Evolutionary conservation across 1,140 invertebrate species (phyloP), one percentile per base, ranked within the genome.

Genomic region (Orius insidiosus): DNA sequence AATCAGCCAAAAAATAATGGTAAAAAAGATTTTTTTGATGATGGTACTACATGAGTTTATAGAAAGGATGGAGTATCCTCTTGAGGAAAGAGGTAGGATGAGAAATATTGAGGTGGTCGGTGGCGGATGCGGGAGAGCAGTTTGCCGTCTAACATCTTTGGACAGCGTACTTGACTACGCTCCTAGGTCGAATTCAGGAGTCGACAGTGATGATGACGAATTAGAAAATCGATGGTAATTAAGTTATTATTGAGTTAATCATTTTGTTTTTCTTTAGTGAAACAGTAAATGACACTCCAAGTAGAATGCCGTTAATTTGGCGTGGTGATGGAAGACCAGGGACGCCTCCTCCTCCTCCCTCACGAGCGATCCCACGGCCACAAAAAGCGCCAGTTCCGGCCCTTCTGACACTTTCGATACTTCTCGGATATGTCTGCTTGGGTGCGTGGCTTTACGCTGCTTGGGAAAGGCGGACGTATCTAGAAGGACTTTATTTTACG

Each of bases 401-500:
- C n/a, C 67, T 69, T 15, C 61, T 84, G 32, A 79, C 85, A 1
- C 55, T 85, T 9, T 61, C 75, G 14, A 68, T 85, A 24, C 69
- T 85, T 1, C 62, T 72, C 30, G 69, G 68, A n/a, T n/a, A 85
- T 59, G 72, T 85, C 30, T 73, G 74, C 51, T 59, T 76, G 1
- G 81, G 80, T 6, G 81, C 80, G 0, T 67, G 69, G 5, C 68
- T 77, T 40, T 83, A 83, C 60, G 78, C 76, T 5, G 63, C 72
- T 3, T 76, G 75, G 70, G 76, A 78, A 55, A 72, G 76, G 41
- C 85, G 83, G 82, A 78, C 71, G 15, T 78, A 85, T 55, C 68
- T 87, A 16, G 83, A 89, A 57, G 78, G 81, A 0, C 75, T 79
- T 13, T 89, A 89, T 61, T 88, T 87, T 61, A 86, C 84, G 58